phyloP scores from a whole-genome alignment of 2,113 vertebrate genomes.

The Anser cygnoides region DNA sequence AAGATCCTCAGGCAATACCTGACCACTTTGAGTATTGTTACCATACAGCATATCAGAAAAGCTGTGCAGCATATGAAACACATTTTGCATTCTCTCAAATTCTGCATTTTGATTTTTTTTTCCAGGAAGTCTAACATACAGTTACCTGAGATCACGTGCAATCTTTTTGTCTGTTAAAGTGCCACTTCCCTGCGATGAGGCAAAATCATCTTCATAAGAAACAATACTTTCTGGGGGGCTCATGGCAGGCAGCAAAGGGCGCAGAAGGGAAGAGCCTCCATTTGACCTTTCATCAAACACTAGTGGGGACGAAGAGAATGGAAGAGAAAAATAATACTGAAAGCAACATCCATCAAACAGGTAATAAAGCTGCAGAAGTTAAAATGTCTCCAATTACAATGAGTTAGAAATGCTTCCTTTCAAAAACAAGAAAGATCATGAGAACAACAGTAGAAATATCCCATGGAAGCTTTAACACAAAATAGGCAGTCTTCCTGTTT shows the following conservation, averaged over 20 bases:
- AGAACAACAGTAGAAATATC: neutral
- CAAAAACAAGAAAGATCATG: neutral
- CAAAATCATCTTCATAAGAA: conserved; percentile 91
- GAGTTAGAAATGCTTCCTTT: neutral
- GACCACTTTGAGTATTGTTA: neutral
- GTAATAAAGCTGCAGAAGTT: neutral
- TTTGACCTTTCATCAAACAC: conserved; percentile 78
- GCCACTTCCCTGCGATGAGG: conserved; percentile 81
- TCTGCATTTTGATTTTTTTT: neutral
- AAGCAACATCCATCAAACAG: neutral
- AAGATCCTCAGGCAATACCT: neutral
- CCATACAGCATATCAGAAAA: neutral
- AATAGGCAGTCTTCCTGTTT: neutral
- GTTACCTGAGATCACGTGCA: conserved; percentile 81
- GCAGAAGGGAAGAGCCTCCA: conserved; percentile 64
- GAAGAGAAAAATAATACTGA: neutral
- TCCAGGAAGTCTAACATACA: neutral
- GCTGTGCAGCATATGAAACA: fast-evolving
- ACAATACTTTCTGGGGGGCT: conserved; percentile 73
- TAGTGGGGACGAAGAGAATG: conserved; percentile 20
- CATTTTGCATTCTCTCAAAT: neutral
- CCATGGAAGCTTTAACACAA: neutral
- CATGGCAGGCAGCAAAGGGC: conserved; percentile 65
- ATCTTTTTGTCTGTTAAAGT: conserved; percentile 78
- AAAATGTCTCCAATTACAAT: neutral